Conservation (phyloP, 1,140 invertebrate species). For the Apolygus lucorum region DNA sequence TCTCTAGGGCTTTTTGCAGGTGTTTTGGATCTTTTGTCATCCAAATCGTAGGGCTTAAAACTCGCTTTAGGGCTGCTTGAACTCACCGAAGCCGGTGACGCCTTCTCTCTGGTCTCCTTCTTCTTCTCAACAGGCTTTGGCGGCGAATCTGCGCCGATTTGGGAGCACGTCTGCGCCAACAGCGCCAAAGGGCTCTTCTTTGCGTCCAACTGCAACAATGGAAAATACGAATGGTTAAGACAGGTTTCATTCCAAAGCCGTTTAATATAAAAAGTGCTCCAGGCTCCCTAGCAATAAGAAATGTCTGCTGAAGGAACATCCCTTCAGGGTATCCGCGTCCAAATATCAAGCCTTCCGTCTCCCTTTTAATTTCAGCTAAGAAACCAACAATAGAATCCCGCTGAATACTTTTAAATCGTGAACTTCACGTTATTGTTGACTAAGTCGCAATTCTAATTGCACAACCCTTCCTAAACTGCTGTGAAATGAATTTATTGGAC, state of each 20-base stretch:
- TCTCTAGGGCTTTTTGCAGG: conserved; percentile 42
- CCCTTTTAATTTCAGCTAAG: conserved; percentile 14
- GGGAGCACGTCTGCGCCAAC: conserved; percentile 94
- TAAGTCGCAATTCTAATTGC: no score
- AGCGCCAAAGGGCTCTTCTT: conserved; percentile 97
- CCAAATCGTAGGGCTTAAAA: conserved; percentile 77
- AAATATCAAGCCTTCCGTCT: conserved; percentile 7
- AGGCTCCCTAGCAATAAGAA: conserved; percentile 11
- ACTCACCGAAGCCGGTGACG: conserved; percentile 34
- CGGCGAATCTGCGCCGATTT: conserved; percentile 88
- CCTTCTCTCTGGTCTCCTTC: conserved; percentile 20
- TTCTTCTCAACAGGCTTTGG: conserved; percentile 57
- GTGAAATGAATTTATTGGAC: no score
- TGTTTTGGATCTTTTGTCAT: conserved; percentile 38
- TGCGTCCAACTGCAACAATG: conserved; percentile 82
- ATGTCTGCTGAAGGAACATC: conserved; percentile 17
- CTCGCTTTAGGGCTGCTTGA: conserved; percentile 46
- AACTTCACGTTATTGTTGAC: no score
- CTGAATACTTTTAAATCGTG: no score
- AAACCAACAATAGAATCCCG: no score
- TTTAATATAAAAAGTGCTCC: conserved; percentile 5
- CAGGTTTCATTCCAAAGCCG: conserved; percentile 9
- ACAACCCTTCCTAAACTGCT: no score
- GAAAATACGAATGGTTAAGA: conserved; percentile 23
- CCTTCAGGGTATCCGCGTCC: conserved; percentile 12